Conservation (phyloP, 92 coral and sea anemone species). For the Zoanthus gigantus region DNA sequence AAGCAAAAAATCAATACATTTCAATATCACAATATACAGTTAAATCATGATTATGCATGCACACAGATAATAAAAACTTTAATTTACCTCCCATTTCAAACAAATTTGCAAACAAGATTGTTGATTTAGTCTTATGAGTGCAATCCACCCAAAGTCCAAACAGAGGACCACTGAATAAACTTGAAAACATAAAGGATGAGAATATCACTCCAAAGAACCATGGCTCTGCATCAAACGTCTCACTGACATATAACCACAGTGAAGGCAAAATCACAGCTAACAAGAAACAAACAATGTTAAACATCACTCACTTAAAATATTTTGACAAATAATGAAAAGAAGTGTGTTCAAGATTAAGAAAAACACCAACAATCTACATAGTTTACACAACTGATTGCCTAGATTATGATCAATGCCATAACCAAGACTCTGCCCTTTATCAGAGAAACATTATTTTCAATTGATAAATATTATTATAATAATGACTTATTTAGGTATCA, state of each 20-base stretch:
- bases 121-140: conserved; percentile 79
- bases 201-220: conserved; percentile 92
- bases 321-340: not conserved
- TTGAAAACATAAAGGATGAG: conserved; percentile 88
- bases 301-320: not conserved
- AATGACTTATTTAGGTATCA: no score
- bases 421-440: no score
- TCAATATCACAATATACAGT: not conserved
- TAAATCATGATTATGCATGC: no score
- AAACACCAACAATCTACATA: no score
- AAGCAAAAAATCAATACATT: not conserved
- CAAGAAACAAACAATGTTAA: not conserved
- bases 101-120: conserved; percentile 83
- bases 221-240: conserved; percentile 86
- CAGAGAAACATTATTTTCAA: no score
- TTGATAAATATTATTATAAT: no score
- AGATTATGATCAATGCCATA: no score
- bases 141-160: conserved; percentile 95
- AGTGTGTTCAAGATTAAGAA: not conserved
- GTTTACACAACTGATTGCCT: no score
- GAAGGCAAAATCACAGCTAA: conserved; percentile 97
- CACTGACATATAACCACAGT: conserved; percentile 88
- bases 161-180: conserved; percentile 79
- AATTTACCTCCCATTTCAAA: conserved; percentile 97
- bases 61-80: not conserved